A percentile compares a stretch with the other conserved stretches of the same genome.
Conservation (phyloP, 35 echinoderm and acorn worm species). For the Eucidaris tribuloides region DNA sequence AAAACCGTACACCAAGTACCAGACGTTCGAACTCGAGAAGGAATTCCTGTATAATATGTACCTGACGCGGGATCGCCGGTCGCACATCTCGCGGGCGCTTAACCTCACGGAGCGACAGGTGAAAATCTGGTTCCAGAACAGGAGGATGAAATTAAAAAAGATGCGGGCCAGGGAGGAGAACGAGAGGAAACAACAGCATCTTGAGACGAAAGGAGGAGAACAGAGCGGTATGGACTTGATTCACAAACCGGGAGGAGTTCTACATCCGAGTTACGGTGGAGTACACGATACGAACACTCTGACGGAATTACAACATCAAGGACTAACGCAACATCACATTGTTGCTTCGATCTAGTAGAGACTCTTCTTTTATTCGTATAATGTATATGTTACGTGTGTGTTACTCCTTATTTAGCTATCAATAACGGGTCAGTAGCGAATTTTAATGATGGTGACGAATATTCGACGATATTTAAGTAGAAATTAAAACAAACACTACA, state of each 20-base stretch:
- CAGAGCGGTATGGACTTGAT: neutral
- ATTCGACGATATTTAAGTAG: too few species aligned
- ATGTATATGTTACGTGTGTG: too few species aligned
- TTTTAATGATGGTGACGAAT: too few species aligned
- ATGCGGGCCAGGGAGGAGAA: conserved; percentile 77
- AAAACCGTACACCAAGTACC: conserved; percentile 97
- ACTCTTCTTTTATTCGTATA: too few species aligned
- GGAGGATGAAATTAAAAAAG: conserved; percentile 98
- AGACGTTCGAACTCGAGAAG: conserved; percentile 97
- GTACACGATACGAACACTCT: conserved; percentile 2
- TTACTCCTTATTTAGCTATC: too few species aligned
- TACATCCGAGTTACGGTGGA: neutral
- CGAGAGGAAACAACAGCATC: conserved; percentile 53
- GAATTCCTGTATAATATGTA: conserved; percentile 99
- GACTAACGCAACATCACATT: neutral
- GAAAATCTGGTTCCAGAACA: conserved; percentile 99
- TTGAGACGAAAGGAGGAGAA: neutral
- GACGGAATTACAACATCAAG: conserved; percentile 6
- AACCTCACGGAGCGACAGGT: conserved; percentile 90
- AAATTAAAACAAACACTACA: too few species aligned
- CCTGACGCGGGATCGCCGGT: conserved; percentile 79
- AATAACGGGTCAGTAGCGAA: too few species aligned
- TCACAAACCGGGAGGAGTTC: conserved; percentile 2
- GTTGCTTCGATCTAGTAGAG: neutral
- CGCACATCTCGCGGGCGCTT: conserved; percentile 83